Evolutionary conservation across 2,113 vertebrate species (phyloP), one percentile per base, ranked within the genome.

Genomic region (Bos javanicus): DNA sequence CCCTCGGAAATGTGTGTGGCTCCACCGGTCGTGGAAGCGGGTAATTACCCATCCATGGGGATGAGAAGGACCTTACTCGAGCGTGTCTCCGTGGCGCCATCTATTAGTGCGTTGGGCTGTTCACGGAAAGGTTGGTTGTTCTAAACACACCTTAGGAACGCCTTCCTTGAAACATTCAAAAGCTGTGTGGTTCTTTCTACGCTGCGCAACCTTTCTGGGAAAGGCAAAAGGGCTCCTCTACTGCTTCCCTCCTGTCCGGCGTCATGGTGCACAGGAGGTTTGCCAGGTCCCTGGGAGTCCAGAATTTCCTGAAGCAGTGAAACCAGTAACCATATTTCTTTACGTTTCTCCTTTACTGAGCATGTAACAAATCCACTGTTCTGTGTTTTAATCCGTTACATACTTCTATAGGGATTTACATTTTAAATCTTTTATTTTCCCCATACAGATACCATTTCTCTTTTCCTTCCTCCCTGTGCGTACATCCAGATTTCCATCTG

Each of bases 71-170:
- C 10, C 5, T 3, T 5, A 7, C 7, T 7, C 23, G 6, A 7
- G 1, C 0, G 23, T 0, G 10, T 93, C 82, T 86, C 82, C 86
- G 82, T 74, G 81, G 82, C 52, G 21, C 62, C 33, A 33, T 43
- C 60, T 50, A 8, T 25, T 7, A 36, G 50, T 52, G 33, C 21
- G 33, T 92, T 92, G 21, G 50, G 60, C 60, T 83, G 50, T 92
- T 84, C 83, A 92, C 36, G 19, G 36, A 46, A 92, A 92, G 36
- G 80, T n/a, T 92, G 60, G 76, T 64, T 59, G 76, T 91, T 82
- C 76, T 62, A 9, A 67, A 36, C n/a, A 19, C 8, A 21, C 16
- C 16, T n/a, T 36, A 4, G 74, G 25, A 28, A 26, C 14, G 25
- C 39, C 25, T 46, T 28, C 23, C 74, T 28, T 15, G 28, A 50